phyloP scores from a whole-genome alignment of 2,797 vertebrate species.

The Arrhamphus sclerolepis region DNA sequence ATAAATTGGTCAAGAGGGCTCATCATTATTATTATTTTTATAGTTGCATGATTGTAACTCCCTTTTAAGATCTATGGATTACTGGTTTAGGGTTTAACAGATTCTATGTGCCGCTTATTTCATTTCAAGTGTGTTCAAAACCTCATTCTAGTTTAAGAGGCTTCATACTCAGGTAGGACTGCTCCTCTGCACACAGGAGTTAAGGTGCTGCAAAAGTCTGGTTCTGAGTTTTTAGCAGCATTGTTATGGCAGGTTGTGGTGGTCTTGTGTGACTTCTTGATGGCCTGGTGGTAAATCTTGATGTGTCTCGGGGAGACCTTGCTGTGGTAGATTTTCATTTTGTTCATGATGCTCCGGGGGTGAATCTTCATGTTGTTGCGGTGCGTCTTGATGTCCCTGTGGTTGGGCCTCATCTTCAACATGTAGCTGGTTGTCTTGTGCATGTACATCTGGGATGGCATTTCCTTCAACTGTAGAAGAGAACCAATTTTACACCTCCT shows the following conservation, averaged over 20 bases:
- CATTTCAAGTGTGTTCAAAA: conserved; percentile 39
- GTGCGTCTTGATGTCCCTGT: conserved; percentile 50
- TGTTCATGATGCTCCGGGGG: conserved; percentile 49
- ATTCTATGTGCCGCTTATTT: conserved; percentile 39
- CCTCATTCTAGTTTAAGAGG: conserved; percentile 46
- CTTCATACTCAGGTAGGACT: conserved; percentile 23
- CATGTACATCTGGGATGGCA: conserved; percentile 53
- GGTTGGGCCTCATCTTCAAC: conserved; percentile 45
- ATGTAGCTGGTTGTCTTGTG: conserved; percentile 42
- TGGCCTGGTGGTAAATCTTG: conserved; percentile 71
- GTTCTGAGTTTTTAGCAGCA: conserved; percentile 29
- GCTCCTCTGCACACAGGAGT: conserved; percentile 39
- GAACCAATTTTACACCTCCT: background rate
- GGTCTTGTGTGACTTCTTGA: conserved; percentile 59
- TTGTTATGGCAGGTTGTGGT: conserved; percentile 55
- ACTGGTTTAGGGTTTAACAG: conserved; percentile 22
- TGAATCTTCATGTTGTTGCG: conserved; percentile 40
- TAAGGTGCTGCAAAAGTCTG: conserved; percentile 55
- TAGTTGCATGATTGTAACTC: conserved; percentile 4
- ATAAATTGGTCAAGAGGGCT: conserved; percentile 15
- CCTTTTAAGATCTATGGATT: conserved; percentile 27
- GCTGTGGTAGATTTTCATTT: conserved; percentile 44
- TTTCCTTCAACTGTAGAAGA: conserved; percentile 72
- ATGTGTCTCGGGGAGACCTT: conserved; percentile 55
- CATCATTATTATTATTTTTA: conserved; percentile 11